Evolutionary conservation across 2,888 invertebrate genomes (phyloP), one percentile per base, ranked within the genome.

Genomic region (Nomada fucata): DNA sequence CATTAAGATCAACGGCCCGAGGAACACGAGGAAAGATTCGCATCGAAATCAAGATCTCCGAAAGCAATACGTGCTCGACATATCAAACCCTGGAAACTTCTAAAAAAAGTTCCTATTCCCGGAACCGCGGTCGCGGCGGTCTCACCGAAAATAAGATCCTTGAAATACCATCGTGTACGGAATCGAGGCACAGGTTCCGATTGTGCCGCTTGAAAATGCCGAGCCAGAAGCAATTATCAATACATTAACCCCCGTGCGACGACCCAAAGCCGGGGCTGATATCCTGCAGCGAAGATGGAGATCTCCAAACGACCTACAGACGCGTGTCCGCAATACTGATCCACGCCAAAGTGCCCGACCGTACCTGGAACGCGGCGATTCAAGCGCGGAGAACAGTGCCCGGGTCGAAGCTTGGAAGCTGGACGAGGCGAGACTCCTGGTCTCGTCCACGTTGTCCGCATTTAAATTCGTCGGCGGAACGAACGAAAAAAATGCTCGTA

Each of bases 401-500:
- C 61, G 42, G 50, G 55, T 29, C 59, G 29, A 59, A 71, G 47
- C 23, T 15, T 47, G 42, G 60, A 74, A 65, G 50, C 47, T 64
- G 29, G 5, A 11, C 11, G 47, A 36, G 53, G n/a, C 59, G 47
- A 36, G 52, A 23, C 67, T 69, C 63, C 63, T n/a, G 47, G 4
- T 60, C 50, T 26, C 29, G 84, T 67, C 82, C 69, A 87, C 82
- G 82, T 57, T n/a, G 55, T 10, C 36, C 65, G 84, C 86, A 87
- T 87, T 84, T 79, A 77, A 87, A 87, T 86, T 86, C 78, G 76
- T 73, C 74, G 76, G 36, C 60, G 67, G 42, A 29, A 61, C 55
- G 36, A 20, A 69, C 55, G 36, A 20, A 69, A 59, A 70, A 61
- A 69, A 75, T 59, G 60, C 26, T 44, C 42, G 71, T 11, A 57